Base-by-base conservation (phyloP, 2,888 invertebrate species). In the Sphinx pinastri region DNA sequence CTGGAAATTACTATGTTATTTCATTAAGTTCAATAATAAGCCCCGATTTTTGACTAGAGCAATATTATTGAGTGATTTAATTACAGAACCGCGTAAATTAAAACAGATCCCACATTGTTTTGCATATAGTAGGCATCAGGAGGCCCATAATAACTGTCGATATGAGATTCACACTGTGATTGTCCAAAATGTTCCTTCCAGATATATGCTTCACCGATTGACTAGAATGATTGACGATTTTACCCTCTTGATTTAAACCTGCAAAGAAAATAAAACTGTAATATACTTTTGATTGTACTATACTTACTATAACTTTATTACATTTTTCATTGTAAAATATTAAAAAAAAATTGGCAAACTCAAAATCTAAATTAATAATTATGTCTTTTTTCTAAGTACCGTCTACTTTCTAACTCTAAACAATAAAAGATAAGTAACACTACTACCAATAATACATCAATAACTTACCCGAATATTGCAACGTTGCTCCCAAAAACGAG, bases 141-240 rank as follows among this genome's bases (percentile, higher is more conserved):
- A 97, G 86, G 1, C 96, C 97, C 79, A 96, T 97, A 11, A 97
- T 87, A 68, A 98, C 95, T 71, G 96, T 97, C 0, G 98, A 96
- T 71, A 98, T 93, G 59, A 98, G 94, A 90, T 98, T 98, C 0
- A 98, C 97, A 83, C 97, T 96, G 84, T 98, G 97, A 87, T 98
- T 98, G 84, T 98, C 98, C 59, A 98, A 88, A 68, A 98, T 90
- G 77, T 96, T 95, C 70, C 94, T 88, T 7, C 98, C 98, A 83
- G 96, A 95, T 73, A 98, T 96, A 84, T 97, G 96, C 74, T 95
- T 95, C 0, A 98, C 95, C 38, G 95, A 95, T 72, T 94, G 91
- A 67, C 96, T 97, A 2, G 97, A 96, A 68, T 94, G 94, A 74
- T 97, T 96, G 0, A 97, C 97, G 69, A 98, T 95, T 79, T 94